Evolutionary conservation across 1,140 invertebrate species (phyloP), one percentile per base, ranked within the genome.

Genomic region (Wasmannia auropunctata): DNA sequence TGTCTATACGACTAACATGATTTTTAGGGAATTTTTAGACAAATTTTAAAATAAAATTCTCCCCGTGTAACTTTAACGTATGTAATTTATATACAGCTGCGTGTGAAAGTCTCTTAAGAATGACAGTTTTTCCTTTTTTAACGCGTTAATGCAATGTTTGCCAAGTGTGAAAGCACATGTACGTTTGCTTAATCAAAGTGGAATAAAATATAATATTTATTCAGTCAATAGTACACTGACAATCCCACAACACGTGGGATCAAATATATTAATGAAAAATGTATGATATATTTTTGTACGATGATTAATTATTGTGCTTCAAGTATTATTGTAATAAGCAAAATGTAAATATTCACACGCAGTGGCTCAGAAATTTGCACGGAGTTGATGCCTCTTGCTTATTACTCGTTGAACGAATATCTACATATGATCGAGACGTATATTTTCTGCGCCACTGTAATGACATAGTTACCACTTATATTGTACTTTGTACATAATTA

Each of bases 401-500:
- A 1, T 14, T 28, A n/a, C 5, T 6, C n/a, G 19, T 76, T 76
- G 37, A 22, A 77, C 3, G 11, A 54, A 40, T n/a, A n/a, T 54
- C 7, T 28, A 40, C n/a, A 22, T n/a, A 43, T 11, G 11, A 79
- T n/a, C 6, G 3, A 60, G 54, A 54, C 3, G 43, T 49, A 37
- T 16, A n/a, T 76, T 83, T 65, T 86, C 80, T 70, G 84, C 60
- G 77, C 80, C 80, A 85, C 58, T 72, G 79, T 75, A 77, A 87
- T 28, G 25, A 31, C 31, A 19, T 62, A 62, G 19, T 70, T 87
- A 54, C 43, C 8, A 43, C 87, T 76, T 89, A 83, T 85, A 86
- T 63, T 84, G 79, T 89, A 87, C 63, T 76, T 70, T 90, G 79
- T 90, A 90, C 56, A 89, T 89, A 90, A 87, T 80, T 70, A 88